Conservation (phyloP, 2,113 vertebrate genomes). For the Melospiza georgiana region DNA sequence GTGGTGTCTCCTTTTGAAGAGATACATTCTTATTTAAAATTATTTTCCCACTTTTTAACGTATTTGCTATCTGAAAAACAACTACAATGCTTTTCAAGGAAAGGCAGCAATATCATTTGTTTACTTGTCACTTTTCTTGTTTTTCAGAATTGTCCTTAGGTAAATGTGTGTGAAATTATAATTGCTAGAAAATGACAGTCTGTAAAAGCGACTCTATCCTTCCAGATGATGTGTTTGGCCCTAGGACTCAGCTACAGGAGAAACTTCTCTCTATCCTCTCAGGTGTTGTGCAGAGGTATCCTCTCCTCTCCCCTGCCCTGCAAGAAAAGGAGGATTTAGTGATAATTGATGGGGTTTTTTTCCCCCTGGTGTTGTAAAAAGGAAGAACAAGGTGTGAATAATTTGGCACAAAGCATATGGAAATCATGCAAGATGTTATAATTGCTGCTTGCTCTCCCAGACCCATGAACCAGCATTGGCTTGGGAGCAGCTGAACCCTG, state of each 20-base stretch:
- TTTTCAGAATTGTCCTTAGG: not conserved
- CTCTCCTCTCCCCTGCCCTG: not conserved
- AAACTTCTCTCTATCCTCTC: not conserved
- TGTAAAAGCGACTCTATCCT: not conserved
- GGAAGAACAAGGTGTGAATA: not conserved
- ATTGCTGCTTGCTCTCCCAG: not conserved
- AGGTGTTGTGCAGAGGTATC: not conserved
- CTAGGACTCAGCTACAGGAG: not conserved
- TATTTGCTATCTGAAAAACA: not conserved
- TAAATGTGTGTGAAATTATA: constrained; percentile 25
- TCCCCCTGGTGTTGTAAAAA: not conserved
- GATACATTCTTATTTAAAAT: not conserved
- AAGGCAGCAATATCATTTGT: not conserved
- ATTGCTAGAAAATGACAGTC: not conserved
- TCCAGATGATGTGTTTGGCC: not conserved
- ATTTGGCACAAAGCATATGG: not conserved
- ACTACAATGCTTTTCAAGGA: not conserved
- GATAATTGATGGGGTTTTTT: not conserved
- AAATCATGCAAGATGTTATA: not conserved
- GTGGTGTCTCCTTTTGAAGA: not conserved
- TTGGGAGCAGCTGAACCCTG: not conserved
- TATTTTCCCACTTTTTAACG: not conserved
- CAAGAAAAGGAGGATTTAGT: not conserved
- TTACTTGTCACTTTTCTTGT: not conserved
- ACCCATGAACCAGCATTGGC: not conserved